Base-by-base conservation (phyloP, 2,888 invertebrate genomes). In the Thumatha senex region DNA sequence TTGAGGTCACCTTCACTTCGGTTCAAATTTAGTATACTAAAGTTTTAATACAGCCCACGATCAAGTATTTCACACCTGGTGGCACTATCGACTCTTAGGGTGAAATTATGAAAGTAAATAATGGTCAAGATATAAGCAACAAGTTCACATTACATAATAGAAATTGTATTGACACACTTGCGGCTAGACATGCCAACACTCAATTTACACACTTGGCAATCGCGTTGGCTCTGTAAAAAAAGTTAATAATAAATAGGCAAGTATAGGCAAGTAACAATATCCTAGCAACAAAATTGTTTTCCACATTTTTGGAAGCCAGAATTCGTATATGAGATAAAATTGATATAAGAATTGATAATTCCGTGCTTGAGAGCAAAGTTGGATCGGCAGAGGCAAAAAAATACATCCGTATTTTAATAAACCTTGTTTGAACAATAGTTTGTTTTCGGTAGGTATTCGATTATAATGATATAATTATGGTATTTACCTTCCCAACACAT, bases 151-250 rank as follows among this genome's bases (percentile, higher is more conserved):
- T 72, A 62, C 59, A 49, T 61, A 66, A 63, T 46, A 44, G 18
- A 52, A 48, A 45, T 50, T 44, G 49, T 63, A 60, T 67, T 72
- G 69, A 71, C 69, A 70, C 51, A 64, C 54, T 66, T 67, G 61
- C 63, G 45, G 58, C 47, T 29, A 46, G 53, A 51, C 49, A 54
- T 53, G 48, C 44, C 45, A 52, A 52, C 59, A 63, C 62, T 67
- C 66, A 56, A 67, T 65, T 74, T 74, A 69, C 72, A 72, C 68
- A 70, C 70, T 81, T 80, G 80, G 78, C 80, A 80, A 66, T 66
- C 66, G 63, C 51, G 49, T 60, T 71, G 69, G 67, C 72, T 64
- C 71, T 64, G 62, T 67, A 58, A 65, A 51, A 31, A 31, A 4
- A 24, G 18, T 24, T 24, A 24, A 24, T 24, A 4, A 24, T 24